Evolutionary conservation across 1,140 invertebrate species (phyloP).

Genomic region (Drosophila arizonae): DNA sequence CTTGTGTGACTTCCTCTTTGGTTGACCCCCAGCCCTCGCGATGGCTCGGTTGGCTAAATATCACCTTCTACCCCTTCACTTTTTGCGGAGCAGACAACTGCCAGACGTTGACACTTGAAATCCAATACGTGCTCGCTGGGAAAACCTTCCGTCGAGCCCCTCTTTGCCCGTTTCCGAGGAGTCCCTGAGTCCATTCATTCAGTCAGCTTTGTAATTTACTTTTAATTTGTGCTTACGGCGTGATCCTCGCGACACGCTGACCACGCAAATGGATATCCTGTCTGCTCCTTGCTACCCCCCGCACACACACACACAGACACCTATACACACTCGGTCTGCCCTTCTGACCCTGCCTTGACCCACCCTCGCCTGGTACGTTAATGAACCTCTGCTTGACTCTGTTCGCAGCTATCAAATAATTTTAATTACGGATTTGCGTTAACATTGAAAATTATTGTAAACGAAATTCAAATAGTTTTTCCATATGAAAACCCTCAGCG

Average conservation of each 20-base stretch:
- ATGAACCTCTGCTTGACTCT: slow-evolving; percentile 47
- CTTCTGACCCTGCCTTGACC: slow-evolving; percentile 23
- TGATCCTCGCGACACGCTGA: slow-evolving; percentile 57
- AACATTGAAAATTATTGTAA: slow-evolving; percentile 59
- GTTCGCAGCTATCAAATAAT: slow-evolving; percentile 34
- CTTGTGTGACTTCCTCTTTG: slow-evolving; percentile 47
- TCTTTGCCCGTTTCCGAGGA: background rate
- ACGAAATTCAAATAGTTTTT: slow-evolving; percentile 32
- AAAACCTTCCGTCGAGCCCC: background rate
- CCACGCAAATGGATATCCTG: slow-evolving; percentile 58
- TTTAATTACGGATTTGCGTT: slow-evolving; percentile 70
- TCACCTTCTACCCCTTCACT: background rate
- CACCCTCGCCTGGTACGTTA: slow-evolving; percentile 29
- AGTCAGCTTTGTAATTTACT: slow-evolving; percentile 70
- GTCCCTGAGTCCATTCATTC: slow-evolving; percentile 27
- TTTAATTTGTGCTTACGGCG: slow-evolving; percentile 65
- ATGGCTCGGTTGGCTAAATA: background rate
- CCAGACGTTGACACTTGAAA: slow-evolving; percentile 46
- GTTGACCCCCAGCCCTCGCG: slow-evolving; percentile 14
- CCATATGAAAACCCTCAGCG: background rate
- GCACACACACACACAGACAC: background rate
- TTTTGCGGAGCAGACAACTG: slow-evolving; percentile 40
- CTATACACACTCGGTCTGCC: background rate
- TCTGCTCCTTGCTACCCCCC: slow-evolving; percentile 12
- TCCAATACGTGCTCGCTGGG: slow-evolving; percentile 46